These are phyloP conservation scores for Diachrysia chrysitis DNA, from an alignment of 2,888 invertebrate species.

Conservation along the genomic window DNA sequence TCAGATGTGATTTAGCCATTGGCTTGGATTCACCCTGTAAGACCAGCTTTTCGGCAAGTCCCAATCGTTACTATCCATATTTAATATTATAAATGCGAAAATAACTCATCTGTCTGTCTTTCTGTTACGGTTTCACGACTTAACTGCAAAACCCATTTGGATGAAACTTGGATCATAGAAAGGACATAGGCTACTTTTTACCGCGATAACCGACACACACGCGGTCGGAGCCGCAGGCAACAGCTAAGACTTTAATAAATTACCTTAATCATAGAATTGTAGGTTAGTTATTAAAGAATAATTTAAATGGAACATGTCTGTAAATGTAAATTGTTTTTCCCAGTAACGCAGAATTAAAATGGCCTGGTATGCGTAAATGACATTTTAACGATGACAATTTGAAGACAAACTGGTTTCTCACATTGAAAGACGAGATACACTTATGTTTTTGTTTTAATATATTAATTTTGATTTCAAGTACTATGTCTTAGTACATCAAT, in stretches of 20 bases:
- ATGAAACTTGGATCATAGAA: too few relatives aligned
- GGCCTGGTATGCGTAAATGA: conserved; percentile 1
- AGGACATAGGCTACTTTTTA: too few relatives aligned
- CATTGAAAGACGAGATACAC: neutral
- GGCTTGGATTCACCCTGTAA: neutral
- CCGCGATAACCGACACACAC: too few relatives aligned
- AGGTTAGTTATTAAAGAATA: neutral
- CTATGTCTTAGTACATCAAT: conserved; percentile 5
- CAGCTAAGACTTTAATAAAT: too few relatives aligned
- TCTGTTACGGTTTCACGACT: too few relatives aligned
- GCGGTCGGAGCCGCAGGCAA: too few relatives aligned
- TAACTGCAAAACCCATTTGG: too few relatives aligned
- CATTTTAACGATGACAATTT: neutral
- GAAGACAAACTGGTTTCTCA: neutral
- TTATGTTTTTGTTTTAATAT: neutral
- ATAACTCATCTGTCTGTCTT: too few relatives aligned
- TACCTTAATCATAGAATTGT: neutral
- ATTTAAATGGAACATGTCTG: conserved; percentile 1
- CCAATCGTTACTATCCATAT: too few relatives aligned
- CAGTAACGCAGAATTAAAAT: neutral
- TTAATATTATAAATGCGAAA: too few relatives aligned
- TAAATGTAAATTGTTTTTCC: conserved; percentile 1
- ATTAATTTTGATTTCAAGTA: neutral
- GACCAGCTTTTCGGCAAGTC: neutral
- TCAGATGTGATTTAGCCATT: neutral